These are phyloP conservation scores for Calephelis virginiensis DNA, from an alignment of 1,140 invertebrate genomes.

Conservation along the genomic window DNA sequence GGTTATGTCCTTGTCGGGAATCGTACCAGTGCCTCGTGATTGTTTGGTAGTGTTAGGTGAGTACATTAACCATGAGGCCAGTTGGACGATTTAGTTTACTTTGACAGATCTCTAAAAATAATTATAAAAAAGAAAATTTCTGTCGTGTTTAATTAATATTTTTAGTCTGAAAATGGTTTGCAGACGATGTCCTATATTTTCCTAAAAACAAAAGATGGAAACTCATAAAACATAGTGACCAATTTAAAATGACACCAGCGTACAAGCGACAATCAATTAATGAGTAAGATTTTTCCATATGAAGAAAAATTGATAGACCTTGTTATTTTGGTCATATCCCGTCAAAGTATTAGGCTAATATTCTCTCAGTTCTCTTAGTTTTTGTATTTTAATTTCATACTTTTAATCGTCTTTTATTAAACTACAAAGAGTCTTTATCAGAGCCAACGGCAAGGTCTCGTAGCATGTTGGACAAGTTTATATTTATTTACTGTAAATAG, in stretches of 20 bases:
- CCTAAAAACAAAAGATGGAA: background rate
- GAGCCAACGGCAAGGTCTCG: too few relatives aligned
- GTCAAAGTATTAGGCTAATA: slow-evolving; percentile 2
- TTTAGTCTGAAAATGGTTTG: background rate
- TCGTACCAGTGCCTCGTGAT: too few relatives aligned
- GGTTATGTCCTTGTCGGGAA: too few relatives aligned
- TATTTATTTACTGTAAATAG: too few relatives aligned
- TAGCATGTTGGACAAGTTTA: too few relatives aligned
- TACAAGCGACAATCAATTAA: slow-evolving; percentile 8
- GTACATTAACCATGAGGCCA: too few relatives aligned
- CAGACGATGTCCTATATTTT: background rate
- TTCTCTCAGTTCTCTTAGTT: background rate
- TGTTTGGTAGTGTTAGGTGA: too few relatives aligned
- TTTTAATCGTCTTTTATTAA: background rate
- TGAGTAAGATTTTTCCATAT: background rate
- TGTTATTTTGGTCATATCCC: slow-evolving; percentile 5
- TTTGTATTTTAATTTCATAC: too few relatives aligned
- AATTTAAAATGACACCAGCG: slow-evolving; percentile 15
- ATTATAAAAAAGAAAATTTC: background rate
- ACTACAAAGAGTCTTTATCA: background rate
- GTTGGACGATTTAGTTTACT: too few relatives aligned
- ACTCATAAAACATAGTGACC: background rate
- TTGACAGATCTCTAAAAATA: too few relatives aligned
- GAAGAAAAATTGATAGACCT: slow-evolving; percentile 11
- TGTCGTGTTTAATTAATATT: background rate